Conservation (phyloP, 2,888 invertebrate genomes). For the Stenurella melanura region DNA sequence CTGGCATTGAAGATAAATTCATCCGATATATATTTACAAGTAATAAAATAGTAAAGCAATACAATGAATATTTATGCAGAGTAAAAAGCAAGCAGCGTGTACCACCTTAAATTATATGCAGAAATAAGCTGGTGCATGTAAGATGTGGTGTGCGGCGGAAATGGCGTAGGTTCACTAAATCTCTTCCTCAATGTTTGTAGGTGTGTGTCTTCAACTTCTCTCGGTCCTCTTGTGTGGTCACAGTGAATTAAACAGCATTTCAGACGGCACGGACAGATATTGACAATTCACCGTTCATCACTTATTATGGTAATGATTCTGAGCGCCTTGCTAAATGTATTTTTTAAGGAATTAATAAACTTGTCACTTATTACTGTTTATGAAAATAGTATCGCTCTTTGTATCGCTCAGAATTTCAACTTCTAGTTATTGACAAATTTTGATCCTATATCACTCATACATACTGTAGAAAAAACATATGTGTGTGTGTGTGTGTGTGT, state of each 20-base stretch:
- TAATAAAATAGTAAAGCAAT: slow-evolving; percentile 20
- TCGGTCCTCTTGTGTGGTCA: slow-evolving; percentile 41
- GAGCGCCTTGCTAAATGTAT: neutral
- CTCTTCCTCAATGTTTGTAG: slow-evolving; percentile 54
- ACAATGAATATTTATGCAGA: slow-evolving; percentile 32
- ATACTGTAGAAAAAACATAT: too few species aligned
- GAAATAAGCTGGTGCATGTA: slow-evolving; percentile 40
- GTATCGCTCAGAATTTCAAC: too few species aligned
- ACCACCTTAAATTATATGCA: slow-evolving; percentile 26
- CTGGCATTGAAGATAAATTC: slow-evolving; percentile 13
- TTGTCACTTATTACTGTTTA: too few species aligned
- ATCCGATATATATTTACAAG: slow-evolving; percentile 7
- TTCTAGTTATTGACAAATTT: too few species aligned
- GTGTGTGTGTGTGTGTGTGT: too few species aligned
- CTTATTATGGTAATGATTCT: slow-evolving; percentile 24
- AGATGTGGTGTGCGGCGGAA: slow-evolving; percentile 42
- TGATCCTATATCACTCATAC: too few species aligned
- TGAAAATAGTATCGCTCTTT: too few species aligned
- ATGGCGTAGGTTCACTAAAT: slow-evolving; percentile 48
- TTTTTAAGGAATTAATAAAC: neutral
- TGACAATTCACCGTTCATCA: slow-evolving; percentile 32
- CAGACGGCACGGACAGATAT: slow-evolving; percentile 25
- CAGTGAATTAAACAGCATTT: slow-evolving; percentile 40
- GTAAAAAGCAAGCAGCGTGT: slow-evolving; percentile 21
- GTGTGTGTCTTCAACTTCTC: slow-evolving; percentile 38